Evolutionary conservation across 2,113 vertebrate species (phyloP).

Genomic region (Anarrhichthys ocellatus): DNA sequence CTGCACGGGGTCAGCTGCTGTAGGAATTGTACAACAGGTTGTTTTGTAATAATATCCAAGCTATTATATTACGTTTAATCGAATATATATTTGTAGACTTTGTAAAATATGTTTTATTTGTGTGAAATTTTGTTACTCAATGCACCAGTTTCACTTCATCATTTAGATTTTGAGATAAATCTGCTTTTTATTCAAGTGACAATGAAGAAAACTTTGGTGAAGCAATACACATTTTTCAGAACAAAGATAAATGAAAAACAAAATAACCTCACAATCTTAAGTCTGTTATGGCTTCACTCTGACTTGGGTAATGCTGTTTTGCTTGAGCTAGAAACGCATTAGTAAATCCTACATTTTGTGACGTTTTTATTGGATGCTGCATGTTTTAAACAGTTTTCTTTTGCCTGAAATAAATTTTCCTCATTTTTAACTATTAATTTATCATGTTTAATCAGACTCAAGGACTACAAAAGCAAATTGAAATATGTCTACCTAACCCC

Average conservation of each 20-base stretch:
- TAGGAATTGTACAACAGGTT: conserved; percentile 41
- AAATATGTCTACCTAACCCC: neutral
- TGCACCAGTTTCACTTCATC: neutral
- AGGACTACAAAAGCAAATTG: neutral
- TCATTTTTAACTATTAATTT: neutral
- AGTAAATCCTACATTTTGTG: neutral
- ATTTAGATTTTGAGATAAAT: neutral
- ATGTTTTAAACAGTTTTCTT: neutral
- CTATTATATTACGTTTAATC: conserved; percentile 20
- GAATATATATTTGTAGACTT: neutral
- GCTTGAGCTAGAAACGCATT: neutral
- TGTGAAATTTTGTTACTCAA: neutral
- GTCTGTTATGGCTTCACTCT: neutral
- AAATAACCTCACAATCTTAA: neutral
- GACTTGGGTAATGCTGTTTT: neutral
- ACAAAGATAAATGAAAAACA: neutral
- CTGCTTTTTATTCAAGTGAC: neutral
- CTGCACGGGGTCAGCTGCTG: conserved; percentile 10
- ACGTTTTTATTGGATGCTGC: neutral
- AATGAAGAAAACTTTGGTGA: neutral
- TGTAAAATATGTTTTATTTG: neutral
- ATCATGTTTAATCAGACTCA: neutral
- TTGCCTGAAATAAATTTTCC: neutral
- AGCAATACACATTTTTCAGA: neutral
- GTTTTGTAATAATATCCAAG: conserved; percentile 16